phyloP scores from a whole-genome alignment of 2,113 vertebrate genomes.

The Chaetodon auriga region DNA sequence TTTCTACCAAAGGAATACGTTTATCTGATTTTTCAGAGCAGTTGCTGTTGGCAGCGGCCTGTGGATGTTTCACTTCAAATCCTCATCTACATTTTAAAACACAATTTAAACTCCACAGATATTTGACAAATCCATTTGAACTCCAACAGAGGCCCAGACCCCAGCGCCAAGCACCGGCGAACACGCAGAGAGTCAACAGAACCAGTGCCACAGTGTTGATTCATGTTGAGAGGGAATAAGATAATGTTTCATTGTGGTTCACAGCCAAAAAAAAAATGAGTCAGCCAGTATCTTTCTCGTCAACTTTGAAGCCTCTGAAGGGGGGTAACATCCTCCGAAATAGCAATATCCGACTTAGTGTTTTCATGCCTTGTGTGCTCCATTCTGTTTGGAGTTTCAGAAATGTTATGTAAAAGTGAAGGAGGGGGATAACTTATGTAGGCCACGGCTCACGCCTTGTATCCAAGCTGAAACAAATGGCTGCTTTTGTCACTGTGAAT shows the following conservation, averaged over 20 bases:
- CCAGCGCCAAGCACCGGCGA: conserved; percentile 21
- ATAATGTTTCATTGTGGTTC: conserved; percentile 43
- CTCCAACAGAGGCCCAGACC: conserved; percentile 54
- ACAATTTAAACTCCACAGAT: conserved; percentile 48
- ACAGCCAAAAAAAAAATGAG: conserved; percentile 9
- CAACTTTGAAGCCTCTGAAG: conserved; percentile 38
- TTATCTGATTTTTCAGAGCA: conserved; percentile 54
- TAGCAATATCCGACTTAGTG: conserved; percentile 40
- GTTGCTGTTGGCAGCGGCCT: conserved; percentile 9
- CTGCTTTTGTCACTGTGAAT: conserved; percentile 15
- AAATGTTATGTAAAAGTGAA: conserved; percentile 41
- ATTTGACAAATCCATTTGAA: conserved; percentile 67
- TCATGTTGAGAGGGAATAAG: conserved; percentile 47
- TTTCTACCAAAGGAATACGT: conserved; percentile 25
- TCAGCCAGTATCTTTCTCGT: conserved; percentile 36
- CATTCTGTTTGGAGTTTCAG: conserved; percentile 47
- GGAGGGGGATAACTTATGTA: conserved; percentile 56
- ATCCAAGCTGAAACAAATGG: conserved; percentile 23
- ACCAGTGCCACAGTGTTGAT: conserved; percentile 32
- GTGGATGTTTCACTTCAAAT: conserved; percentile 47
- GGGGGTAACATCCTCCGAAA: conserved; percentile 29
- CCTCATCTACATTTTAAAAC: conserved; percentile 57
- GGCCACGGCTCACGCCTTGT: conserved; percentile 48
- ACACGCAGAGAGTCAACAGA: conserved; percentile 14
- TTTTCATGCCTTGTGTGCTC: conserved; percentile 32